These are phyloP conservation scores for Subacronicta megacephala DNA, from an alignment of 2,888 invertebrate genomes.

Conservation along the genomic window DNA sequence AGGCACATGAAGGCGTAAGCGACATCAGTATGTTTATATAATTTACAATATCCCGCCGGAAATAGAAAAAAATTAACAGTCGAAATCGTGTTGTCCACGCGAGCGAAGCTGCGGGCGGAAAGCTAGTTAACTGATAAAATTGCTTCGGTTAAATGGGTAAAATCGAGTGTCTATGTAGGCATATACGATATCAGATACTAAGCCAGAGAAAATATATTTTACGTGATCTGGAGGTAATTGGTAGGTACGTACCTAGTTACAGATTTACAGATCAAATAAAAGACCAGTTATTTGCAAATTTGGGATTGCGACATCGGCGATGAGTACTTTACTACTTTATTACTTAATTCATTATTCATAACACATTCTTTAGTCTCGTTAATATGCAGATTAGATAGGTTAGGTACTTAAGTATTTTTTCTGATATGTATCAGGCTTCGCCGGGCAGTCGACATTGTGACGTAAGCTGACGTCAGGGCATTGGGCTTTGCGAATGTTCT, in stretches of 20 bases:
- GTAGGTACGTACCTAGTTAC: neutral
- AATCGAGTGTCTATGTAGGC: neutral
- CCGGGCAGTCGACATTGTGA: conserved; percentile 58
- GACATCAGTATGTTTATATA: too few relatives aligned
- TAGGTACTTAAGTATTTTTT: too few relatives aligned
- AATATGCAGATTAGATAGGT: conserved; percentile 48
- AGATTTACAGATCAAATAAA: conserved; percentile 22
- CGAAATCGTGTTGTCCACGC: too few relatives aligned
- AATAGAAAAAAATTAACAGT: too few relatives aligned
- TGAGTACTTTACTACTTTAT: too few relatives aligned
- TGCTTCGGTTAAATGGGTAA: conserved; percentile 6
- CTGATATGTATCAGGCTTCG: conserved; percentile 46
- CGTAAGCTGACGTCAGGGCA: conserved; percentile 70
- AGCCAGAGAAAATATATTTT: conserved; percentile 3
- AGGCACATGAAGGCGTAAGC: too few relatives aligned
- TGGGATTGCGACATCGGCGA: conserved; percentile 24
- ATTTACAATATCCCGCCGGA: too few relatives aligned
- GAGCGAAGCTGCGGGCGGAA: too few relatives aligned
- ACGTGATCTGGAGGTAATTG: too few relatives aligned
- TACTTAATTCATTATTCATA: too few relatives aligned
- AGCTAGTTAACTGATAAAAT: conserved; percentile 35
- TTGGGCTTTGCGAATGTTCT: conserved; percentile 70
- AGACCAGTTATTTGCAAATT: conserved; percentile 16
- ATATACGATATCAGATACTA: conserved; percentile 1
- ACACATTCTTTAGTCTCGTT: conserved; percentile 20